Evolutionary conservation across 1,140 invertebrate genomes (phyloP).

Genomic region (Mylabris phalerata): DNA sequence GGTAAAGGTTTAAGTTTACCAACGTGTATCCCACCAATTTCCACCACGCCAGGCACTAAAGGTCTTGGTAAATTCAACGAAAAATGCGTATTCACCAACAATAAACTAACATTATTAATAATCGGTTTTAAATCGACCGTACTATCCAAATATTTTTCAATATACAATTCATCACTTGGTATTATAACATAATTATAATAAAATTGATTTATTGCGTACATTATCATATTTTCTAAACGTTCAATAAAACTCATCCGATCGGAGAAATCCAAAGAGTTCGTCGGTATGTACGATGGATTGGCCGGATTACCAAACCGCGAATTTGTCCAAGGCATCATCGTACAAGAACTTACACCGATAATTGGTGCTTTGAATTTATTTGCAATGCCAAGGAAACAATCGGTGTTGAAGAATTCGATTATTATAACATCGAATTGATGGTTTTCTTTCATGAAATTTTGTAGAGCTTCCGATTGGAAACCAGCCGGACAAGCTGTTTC

Average conservation of each 20-base stretch:
- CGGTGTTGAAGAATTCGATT: constrained; percentile 59
- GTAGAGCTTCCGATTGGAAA: neutral
- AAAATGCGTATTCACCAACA: constrained; percentile 54
- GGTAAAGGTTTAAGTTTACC: constrained; percentile 47
- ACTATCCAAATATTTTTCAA: constrained; percentile 40
- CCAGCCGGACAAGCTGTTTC: neutral
- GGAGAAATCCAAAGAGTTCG: constrained; percentile 47
- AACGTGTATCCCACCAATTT: constrained; percentile 52
- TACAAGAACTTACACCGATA: constrained; percentile 47
- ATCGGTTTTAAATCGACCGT: neutral
- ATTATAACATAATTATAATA: constrained; percentile 12
- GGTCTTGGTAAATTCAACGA: constrained; percentile 45
- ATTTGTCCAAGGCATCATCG: constrained; percentile 54
- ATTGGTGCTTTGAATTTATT: constrained; percentile 56
- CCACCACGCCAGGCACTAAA: too few species aligned
- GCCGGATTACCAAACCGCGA: constrained; percentile 49
- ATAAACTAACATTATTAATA: constrained; percentile 42
- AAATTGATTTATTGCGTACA: constrained; percentile 14
- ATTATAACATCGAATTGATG: constrained; percentile 58
- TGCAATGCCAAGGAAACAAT: constrained; percentile 58
- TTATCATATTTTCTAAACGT: constrained; percentile 43
- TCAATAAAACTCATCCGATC: constrained; percentile 48
- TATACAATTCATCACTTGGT: constrained; percentile 17
- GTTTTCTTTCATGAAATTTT: neutral
- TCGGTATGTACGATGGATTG: constrained; percentile 52